A percentile compares a stretch with the other conserved stretches of the same genome.
These are phyloP conservation scores for Pygocentrus nattereri DNA, from an alignment of 2,797 vertebrate genomes.

Conservation along the genomic window DNA sequence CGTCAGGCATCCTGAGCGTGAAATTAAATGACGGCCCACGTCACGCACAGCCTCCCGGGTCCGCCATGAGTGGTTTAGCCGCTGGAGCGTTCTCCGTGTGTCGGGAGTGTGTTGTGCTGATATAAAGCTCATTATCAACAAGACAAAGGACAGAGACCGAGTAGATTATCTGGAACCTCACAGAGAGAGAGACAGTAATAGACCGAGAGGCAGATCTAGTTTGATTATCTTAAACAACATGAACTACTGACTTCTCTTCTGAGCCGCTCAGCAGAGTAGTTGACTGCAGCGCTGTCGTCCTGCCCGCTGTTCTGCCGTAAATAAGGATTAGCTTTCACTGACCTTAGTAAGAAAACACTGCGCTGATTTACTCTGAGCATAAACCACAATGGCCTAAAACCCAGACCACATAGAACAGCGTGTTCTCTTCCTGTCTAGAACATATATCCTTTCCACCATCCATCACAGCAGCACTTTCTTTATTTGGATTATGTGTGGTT, in stretches of 20 bases:
- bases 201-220: background rate
- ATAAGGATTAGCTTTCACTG: background rate
- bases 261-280: background rate
- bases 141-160: slow-evolving; percentile 30
- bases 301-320: background rate
- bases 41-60: slow-evolving; percentile 45
- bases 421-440: slow-evolving; percentile 17
- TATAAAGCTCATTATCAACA: slow-evolving; percentile 38
- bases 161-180: slow-evolving; percentile 19
- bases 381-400: slow-evolving; percentile 12
- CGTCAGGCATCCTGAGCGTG: slow-evolving; percentile 44
- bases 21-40: slow-evolving; percentile 51
- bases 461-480: slow-evolving; percentile 15
- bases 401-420: slow-evolving; percentile 8
- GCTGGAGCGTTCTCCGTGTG: slow-evolving; percentile 6
- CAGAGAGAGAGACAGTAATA: background rate
- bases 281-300: background rate
- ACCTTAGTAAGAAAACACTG: background rate
- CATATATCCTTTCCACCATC: slow-evolving; percentile 14
- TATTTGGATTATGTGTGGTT: slow-evolving; percentile 24
- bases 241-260: background rate
- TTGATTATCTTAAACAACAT: background rate
- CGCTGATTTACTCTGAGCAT: slow-evolving; percentile 21
- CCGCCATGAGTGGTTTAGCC: background rate
- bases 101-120: slow-evolving; percentile 25